These are phyloP conservation scores for Willisornis vidua DNA, from an alignment of 2,113 vertebrate species.

Conservation along the genomic window DNA sequence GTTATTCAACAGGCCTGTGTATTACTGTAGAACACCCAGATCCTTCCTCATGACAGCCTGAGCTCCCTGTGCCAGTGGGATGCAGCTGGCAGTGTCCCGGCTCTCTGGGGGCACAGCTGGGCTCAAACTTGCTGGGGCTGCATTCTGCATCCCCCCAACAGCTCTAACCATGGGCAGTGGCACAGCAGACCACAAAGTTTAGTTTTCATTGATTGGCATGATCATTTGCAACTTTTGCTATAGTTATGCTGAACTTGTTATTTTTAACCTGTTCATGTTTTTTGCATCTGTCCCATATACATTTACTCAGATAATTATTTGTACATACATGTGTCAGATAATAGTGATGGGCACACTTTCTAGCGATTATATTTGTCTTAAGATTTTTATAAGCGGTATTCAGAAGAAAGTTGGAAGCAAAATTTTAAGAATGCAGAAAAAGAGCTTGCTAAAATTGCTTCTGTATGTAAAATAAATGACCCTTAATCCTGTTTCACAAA, in stretches of 20 bases:
- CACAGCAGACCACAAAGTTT: neutral
- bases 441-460: neutral
- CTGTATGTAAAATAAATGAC: neutral
- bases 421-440: neutral
- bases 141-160: rapidly evolving
- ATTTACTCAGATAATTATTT: neutral
- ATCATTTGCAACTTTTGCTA: neutral
- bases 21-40: neutral
- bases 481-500: neutral
- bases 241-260: neutral
- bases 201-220: neutral
- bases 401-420: neutral
- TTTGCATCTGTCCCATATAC: neutral
- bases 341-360: neutral
- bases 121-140: neutral
- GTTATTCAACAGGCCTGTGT: neutral
- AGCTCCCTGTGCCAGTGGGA: neutral
- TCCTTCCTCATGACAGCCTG: neutral
- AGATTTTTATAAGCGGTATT: neutral
- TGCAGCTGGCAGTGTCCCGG: neutral
- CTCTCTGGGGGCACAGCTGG: neutral
- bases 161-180: rapidly evolving
- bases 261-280: neutral
- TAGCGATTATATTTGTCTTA: neutral
- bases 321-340: neutral